Conservation (phyloP, 2,113 vertebrate species). For the Sapayoa aenigma region DNA sequence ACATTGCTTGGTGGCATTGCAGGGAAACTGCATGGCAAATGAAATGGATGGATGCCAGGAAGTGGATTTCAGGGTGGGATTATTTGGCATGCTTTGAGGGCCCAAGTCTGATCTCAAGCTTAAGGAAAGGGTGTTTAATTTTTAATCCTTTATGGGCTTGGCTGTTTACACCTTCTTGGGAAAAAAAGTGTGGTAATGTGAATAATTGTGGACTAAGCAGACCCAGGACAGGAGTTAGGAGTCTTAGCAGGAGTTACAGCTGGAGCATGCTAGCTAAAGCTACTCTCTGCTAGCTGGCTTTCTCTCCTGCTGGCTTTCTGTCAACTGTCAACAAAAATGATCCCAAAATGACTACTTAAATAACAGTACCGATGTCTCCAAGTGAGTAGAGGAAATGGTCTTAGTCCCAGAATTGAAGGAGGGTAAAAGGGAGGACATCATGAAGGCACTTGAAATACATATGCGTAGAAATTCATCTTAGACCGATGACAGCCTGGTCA, state of each 20-base stretch:
- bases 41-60: not conserved
- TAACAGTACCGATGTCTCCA: not conserved
- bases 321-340: not conserved
- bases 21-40: not conserved
- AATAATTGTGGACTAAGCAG: not conserved
- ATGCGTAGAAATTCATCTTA: not conserved
- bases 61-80: not conserved
- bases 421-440: not conserved
- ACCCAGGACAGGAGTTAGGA: not conserved
- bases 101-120: not conserved
- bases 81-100: not conserved
- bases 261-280: not conserved
- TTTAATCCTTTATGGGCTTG: not conserved
- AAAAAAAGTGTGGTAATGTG: fast-evolving
- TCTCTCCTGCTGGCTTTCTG: not conserved
- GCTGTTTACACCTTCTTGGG: not conserved
- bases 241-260: not conserved
- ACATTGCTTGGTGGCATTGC: not conserved
- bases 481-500: not conserved
- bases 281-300: too few species aligned
- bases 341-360: not conserved
- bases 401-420: not conserved
- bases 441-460: not conserved
- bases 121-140: not conserved
- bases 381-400: not conserved